Conservation (phyloP, 2,888 invertebrate genomes). For the Hanleya hanleyi region DNA sequence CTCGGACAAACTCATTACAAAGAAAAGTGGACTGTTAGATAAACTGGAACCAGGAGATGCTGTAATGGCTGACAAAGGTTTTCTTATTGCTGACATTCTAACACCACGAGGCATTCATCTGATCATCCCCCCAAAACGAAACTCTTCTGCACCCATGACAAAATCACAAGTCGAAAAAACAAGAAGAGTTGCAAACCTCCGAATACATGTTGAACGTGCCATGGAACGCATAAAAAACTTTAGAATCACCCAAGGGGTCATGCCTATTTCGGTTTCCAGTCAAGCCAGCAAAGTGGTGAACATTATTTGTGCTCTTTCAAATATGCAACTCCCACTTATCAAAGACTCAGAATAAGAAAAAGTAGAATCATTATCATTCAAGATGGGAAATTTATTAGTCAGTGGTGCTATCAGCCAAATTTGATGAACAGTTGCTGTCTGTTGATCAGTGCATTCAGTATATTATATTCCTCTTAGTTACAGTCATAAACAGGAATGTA, state of each 20-base stretch:
- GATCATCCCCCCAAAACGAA: slow-evolving; percentile 22
- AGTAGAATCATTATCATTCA: no score
- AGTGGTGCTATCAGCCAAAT: no score
- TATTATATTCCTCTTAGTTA: no score
- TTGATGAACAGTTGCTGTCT: no score
- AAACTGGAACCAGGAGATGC: slow-evolving; percentile 31
- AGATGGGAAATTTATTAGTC: no score
- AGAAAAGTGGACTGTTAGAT: slow-evolving; percentile 16
- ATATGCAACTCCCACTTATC: no score
- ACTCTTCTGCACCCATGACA: not conserved
- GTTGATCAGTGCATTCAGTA: no score
- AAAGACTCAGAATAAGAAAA: no score
- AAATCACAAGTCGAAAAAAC: not conserved
- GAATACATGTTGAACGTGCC: not conserved
- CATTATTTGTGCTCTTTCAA: not conserved
- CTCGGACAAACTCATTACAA: slow-evolving; percentile 25
- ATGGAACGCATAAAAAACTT: slow-evolving; percentile 3
- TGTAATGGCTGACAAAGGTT: slow-evolving; percentile 37
- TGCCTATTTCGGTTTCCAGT: not conserved
- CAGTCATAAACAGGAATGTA: no score
- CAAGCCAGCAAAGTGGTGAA: not conserved
- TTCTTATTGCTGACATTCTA: slow-evolving; percentile 27
- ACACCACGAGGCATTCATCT: slow-evolving; percentile 5
- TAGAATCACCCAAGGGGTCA: not conserved
- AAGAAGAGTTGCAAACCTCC: not conserved